Evolutionary conservation across 2,888 invertebrate genomes (phyloP).

Genomic region (Colletes collaris): DNA sequence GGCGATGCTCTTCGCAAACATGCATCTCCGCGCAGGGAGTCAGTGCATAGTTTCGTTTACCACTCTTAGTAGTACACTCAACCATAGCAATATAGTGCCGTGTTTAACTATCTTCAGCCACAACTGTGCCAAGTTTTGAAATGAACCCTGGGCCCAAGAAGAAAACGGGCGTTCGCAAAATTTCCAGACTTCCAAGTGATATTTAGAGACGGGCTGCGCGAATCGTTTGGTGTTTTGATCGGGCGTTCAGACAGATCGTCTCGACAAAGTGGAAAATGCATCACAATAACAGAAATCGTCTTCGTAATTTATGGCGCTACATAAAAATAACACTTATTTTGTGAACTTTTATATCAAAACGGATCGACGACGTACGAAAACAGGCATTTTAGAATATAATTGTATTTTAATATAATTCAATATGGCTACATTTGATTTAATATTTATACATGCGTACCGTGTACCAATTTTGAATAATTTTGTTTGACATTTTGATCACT

Average conservation of each 20-base stretch:
- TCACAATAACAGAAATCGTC: too few relatives aligned
- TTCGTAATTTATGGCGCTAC: too few relatives aligned
- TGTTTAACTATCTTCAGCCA: slow-evolving; percentile 40
- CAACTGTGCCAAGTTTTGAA: slow-evolving; percentile 43
- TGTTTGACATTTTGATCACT: too few relatives aligned
- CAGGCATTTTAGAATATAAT: too few relatives aligned
- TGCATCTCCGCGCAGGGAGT: slow-evolving; percentile 35
- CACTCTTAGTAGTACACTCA: slow-evolving; percentile 29
- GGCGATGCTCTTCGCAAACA: slow-evolving; percentile 53
- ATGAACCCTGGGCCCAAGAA: slow-evolving; percentile 21
- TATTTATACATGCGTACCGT: too few relatives aligned
- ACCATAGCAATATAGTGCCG: slow-evolving; percentile 28
- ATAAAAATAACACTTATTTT: too few relatives aligned
- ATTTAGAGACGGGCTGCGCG: not conserved
- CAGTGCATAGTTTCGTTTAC: slow-evolving; percentile 39
- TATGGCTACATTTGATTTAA: too few relatives aligned
- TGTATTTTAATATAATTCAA: too few relatives aligned
- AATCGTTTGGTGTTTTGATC: slow-evolving; percentile 7
- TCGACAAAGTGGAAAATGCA: not conserved
- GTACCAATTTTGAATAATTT: too few relatives aligned
- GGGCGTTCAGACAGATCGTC: not conserved
- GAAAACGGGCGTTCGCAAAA: not conserved
- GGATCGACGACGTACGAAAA: too few relatives aligned
- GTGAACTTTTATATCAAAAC: too few relatives aligned
- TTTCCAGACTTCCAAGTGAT: not conserved